Base-by-base conservation (phyloP, 2,797 vertebrate genomes). In the Peromyscus nudipes region DNA sequence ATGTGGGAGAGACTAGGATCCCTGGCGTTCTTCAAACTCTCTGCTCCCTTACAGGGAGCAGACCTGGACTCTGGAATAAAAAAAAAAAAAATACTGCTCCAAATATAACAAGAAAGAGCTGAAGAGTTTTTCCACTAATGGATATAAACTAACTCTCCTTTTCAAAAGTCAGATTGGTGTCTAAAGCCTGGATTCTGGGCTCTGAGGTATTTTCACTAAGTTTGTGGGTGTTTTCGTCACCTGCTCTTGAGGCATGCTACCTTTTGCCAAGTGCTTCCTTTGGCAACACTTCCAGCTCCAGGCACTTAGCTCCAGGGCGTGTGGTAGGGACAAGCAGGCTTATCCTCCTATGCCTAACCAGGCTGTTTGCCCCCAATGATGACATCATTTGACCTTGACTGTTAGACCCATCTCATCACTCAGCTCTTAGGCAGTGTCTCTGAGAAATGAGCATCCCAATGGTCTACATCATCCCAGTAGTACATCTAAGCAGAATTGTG, bases 121-220 rank as follows among this genome's bases (percentile, higher is more conserved):
- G 89, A 88, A 69, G 43, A 92, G 73, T 37, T 96, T 92, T 95
- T 89, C 55, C 89, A 75, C 69, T 93, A 93, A 92, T 96, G 64
- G 87, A 73, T 83, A 64, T 91, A 96, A 95, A 67, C 87, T 80
- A 93, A 69, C 67, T 96, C 49, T 96, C 80, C 91, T 89, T 90
- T 92, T 73, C 37, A 49, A 67, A 94, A 94, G 62, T 64, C 77
- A 90, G 81, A 90, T 95, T 82, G 90, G 95, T 96, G 93, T 97
- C 95, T 96, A 92, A 96, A 96, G 52, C 79, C 85, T 73, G n/a
- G 82, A 65, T 92, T 92, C 92, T 95, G 84, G 88, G 84, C 62
- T 96, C 62, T 2, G n/a, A 79, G 77, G 77, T 90, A 46, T 40
- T 93, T 81, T 79, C 52, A 83, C 34, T 81, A 64, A 93, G 27